A percentile compares a stretch with the other conserved stretches of the same genome.
Conservation (phyloP, 2,797 vertebrate species). For the Coccyzus lansbergi region DNA sequence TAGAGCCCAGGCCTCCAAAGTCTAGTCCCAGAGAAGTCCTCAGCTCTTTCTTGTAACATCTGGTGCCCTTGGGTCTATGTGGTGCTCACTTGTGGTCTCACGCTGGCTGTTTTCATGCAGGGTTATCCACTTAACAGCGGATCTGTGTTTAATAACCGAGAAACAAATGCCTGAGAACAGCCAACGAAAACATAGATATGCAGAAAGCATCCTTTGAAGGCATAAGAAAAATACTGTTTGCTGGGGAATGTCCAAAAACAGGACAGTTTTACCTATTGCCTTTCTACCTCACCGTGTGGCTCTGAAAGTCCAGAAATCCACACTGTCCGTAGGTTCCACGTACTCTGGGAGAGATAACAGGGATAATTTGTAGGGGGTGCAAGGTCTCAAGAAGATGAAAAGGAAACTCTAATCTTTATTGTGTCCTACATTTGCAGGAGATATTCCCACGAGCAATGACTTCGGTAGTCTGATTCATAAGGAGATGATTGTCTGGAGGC, state of each 20-base stretch:
- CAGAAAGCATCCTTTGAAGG: neutral
- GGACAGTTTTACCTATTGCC: neutral
- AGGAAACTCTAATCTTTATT: neutral
- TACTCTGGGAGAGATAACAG: neutral
- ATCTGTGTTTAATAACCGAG: neutral
- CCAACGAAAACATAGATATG: neutral
- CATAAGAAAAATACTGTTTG: neutral
- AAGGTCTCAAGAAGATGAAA: neutral
- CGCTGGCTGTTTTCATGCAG: neutral
- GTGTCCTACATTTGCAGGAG: neutral
- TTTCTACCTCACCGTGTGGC: neutral
- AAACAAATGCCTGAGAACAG: neutral
- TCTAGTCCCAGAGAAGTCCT: neutral
- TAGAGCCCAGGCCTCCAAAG: neutral
- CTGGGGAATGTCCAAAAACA: neutral
- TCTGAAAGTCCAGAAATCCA: neutral
- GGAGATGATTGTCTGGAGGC: neutral
- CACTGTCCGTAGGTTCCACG: neutral
- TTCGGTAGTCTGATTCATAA: neutral
- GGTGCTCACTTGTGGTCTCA: neutral
- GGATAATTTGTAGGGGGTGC: neutral
- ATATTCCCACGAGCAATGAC: neutral
- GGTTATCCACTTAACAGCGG: neutral
- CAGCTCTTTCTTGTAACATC: neutral
- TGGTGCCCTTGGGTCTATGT: neutral